Evolutionary conservation across 2,797 vertebrate species (phyloP).

Genomic region (Antrozous pallidus): DNA sequence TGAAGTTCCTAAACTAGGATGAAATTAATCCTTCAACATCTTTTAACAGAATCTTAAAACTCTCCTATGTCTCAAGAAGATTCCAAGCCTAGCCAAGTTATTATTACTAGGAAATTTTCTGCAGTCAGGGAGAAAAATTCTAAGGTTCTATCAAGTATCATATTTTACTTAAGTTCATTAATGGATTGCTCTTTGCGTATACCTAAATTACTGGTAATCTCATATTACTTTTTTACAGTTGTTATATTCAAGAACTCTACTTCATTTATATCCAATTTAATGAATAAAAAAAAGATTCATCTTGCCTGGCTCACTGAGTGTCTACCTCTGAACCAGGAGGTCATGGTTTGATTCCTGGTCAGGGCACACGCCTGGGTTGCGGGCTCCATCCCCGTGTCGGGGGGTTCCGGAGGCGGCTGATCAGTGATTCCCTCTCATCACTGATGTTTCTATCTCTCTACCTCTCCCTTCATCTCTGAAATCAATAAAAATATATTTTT

Average conservation of each 20-base stretch:
- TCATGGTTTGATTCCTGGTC: too few relatives aligned
- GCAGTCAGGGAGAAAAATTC: background rate
- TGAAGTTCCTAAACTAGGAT: background rate
- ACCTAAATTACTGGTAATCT: background rate
- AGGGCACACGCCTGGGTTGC: too few relatives aligned
- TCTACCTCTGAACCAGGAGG: too few relatives aligned
- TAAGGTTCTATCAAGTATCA: background rate
- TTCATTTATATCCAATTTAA: background rate
- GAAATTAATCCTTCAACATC: conserved; percentile 13
- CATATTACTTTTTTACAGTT: background rate
- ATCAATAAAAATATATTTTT: too few relatives aligned
- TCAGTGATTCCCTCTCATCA: too few relatives aligned
- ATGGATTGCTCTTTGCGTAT: background rate
- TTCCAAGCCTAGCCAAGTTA: background rate
- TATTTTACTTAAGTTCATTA: background rate
- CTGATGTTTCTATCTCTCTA: too few relatives aligned
- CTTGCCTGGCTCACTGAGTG: too few relatives aligned
- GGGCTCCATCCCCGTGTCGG: too few relatives aligned
- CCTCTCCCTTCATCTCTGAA: too few relatives aligned
- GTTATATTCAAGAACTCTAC: background rate
- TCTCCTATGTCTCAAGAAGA: background rate
- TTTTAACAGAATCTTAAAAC: background rate
- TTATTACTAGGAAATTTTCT: background rate
- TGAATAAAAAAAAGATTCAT: background rate
- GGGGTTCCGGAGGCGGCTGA: too few relatives aligned